phyloP scores from a whole-genome alignment of 2,888 invertebrate genomes.

The Azorinus chamasolen region DNA sequence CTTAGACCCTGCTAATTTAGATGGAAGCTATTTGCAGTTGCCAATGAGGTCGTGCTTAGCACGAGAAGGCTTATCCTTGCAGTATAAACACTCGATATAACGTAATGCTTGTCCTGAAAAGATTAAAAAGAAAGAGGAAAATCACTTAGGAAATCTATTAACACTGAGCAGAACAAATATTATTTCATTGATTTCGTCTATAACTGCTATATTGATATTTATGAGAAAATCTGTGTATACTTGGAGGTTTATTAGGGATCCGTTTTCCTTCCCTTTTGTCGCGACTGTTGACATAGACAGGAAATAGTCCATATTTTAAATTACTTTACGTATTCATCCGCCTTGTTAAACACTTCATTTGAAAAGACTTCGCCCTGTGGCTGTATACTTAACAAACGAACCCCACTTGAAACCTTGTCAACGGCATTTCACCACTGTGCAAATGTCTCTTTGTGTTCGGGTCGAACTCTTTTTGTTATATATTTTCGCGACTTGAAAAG shows the following conservation, averaged over 20 bases:
- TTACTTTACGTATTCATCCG: constrained; percentile 62
- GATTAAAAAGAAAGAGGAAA: background rate
- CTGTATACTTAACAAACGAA: constrained; percentile 47
- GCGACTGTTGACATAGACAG: constrained; percentile 47
- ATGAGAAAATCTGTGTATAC: constrained; percentile 27
- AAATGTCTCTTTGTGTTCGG: constrained; percentile 34
- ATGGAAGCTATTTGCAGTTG: no score
- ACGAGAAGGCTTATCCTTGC: no score
- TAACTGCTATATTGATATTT: constrained; percentile 39
- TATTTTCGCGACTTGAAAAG: no score
- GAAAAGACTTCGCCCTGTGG: constrained; percentile 41
- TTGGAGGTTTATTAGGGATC: constrained; percentile 52
- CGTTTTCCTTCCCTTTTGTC: constrained; percentile 44
- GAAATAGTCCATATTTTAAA: constrained; percentile 53
- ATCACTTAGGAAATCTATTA: constrained; percentile 4
- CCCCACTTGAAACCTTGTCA: constrained; percentile 37
- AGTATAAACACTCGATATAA: no score
- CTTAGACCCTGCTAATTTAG: no score
- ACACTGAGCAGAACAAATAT: constrained; percentile 21
- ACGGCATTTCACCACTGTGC: constrained; percentile 50
- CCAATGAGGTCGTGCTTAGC: no score
- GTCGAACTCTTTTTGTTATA: no score
- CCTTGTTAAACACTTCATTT: constrained; percentile 57
- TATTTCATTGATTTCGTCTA: constrained; percentile 28
- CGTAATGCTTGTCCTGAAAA: no score